These are phyloP conservation scores for Naso thynnoides DNA, from an alignment of 2,797 vertebrate genomes.

Conservation along the genomic window DNA sequence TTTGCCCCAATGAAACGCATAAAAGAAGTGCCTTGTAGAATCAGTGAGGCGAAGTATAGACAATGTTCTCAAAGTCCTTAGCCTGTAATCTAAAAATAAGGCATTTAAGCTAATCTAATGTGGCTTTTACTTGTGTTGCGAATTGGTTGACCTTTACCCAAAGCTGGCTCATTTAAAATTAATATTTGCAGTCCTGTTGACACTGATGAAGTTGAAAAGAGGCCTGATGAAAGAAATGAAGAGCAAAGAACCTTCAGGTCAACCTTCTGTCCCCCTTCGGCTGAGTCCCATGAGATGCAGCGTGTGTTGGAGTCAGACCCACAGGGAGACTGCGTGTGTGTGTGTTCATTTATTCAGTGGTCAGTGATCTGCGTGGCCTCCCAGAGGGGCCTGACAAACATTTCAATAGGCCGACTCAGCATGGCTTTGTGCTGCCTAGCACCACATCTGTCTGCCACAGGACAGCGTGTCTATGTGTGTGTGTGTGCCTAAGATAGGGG, in stretches of 20 bases:
- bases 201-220: conserved; percentile 73
- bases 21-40: neutral
- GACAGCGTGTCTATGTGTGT: conserved; percentile 16
- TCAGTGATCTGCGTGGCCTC: conserved; percentile 78
- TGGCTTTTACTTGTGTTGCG: neutral
- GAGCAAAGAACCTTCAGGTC: conserved; percentile 58
- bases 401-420: conserved; percentile 75
- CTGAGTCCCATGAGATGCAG: conserved; percentile 57
- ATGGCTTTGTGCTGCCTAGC: conserved; percentile 73
- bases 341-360: conserved; percentile 74
- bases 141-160: conserved; percentile 29
- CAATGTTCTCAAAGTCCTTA: neutral
- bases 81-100: neutral
- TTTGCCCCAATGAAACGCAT: neutral
- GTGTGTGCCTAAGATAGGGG: conserved; percentile 12
- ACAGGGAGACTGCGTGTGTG: conserved; percentile 11
- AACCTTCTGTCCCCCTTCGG: conserved; percentile 67
- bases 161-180: conserved; percentile 37
- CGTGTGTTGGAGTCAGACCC: conserved; percentile 51
- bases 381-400: conserved; percentile 70
- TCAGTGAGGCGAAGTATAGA: neutral
- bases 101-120: neutral
- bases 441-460: conserved; percentile 71
- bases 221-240: conserved; percentile 62
- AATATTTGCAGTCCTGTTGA: conserved; percentile 52